Conservation (phyloP, 37 sponge, comb jelly and placozoan genomes). For the Spongilla lacustris region DNA sequence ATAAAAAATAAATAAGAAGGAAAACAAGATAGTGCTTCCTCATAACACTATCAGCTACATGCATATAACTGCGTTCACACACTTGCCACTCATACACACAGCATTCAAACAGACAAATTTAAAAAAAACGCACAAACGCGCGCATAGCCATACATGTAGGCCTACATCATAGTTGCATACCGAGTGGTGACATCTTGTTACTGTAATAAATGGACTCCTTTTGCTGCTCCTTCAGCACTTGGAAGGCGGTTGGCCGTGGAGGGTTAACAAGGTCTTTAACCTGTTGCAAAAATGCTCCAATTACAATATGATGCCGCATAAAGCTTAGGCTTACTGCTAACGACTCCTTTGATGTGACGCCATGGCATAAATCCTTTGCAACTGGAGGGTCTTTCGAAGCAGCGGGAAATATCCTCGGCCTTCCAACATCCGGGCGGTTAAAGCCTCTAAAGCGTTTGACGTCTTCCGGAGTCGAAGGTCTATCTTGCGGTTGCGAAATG, state of each 20-base stretch:
- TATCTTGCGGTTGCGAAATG: background rate
- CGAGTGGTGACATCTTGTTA: conserved; percentile 85
- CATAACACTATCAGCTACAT: too few species aligned
- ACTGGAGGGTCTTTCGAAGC: conserved; percentile 46
- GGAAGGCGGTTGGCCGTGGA: conserved; percentile 68
- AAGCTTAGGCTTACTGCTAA: conserved; percentile 29
- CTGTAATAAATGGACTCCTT: conserved; percentile 78
- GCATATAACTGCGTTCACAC: too few species aligned
- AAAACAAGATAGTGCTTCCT: too few species aligned
- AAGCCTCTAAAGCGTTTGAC: conserved; percentile 49
- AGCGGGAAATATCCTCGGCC: conserved; percentile 49
- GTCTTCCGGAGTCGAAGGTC: conserved; percentile 18
- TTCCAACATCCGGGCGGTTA: conserved; percentile 77
- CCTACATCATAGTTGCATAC: conserved; percentile 7
- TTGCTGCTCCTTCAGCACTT: conserved; percentile 63
- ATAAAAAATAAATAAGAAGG: too few species aligned
- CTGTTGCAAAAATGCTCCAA: conserved; percentile 14
- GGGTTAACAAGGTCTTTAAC: conserved; percentile 86
- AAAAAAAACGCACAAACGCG: too few species aligned
- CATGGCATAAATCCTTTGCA: conserved; percentile 51
- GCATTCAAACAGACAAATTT: too few species aligned
- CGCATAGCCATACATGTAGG: too few species aligned
- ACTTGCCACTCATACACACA: too few species aligned
- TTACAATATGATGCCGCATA: background rate
- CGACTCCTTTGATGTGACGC: conserved; percentile 78